Evolutionary conservation across 1,140 invertebrate species (phyloP).

Genomic region (Trachymyrmex cornetzi): DNA sequence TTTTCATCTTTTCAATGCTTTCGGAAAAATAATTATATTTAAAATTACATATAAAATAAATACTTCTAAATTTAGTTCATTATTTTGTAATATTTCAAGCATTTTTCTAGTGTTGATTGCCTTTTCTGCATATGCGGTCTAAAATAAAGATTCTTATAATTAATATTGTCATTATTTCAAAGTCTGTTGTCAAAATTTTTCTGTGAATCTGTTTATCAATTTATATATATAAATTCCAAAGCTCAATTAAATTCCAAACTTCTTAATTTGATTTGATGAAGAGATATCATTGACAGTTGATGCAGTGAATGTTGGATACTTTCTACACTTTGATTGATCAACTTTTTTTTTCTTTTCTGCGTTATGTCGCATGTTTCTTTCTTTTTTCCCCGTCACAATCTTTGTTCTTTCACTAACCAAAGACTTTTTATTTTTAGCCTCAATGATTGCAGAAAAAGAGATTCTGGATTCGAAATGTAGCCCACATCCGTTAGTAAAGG

Average conservation of each 20-base stretch:
- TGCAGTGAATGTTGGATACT: not conserved
- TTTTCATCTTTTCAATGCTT: not conserved
- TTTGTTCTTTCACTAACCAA: conserved; percentile 17
- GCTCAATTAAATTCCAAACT: not conserved
- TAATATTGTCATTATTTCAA: not conserved
- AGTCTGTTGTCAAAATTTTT: not conserved
- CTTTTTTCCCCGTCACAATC: conserved; percentile 2
- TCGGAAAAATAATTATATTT: not conserved
- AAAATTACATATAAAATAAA: not conserved
- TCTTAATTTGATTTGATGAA: not conserved
- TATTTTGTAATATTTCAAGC: too few species aligned
- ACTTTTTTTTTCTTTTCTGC: not conserved
- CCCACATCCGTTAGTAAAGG: not conserved
- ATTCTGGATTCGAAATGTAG: conserved; percentile 22
- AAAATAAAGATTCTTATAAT: too few species aligned
- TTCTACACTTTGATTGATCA: not conserved
- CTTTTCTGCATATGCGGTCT: too few species aligned
- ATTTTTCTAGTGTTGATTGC: too few species aligned
- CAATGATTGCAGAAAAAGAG: not conserved
- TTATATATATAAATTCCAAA: not conserved
- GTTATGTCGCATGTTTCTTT: not conserved
- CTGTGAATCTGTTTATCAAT: not conserved
- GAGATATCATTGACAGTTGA: not conserved
- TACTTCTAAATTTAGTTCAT: not conserved
- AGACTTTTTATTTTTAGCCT: conserved; percentile 17